Evolutionary conservation across 2,113 vertebrate species (phyloP).

Genomic region (Collichthys lucidus): DNA sequence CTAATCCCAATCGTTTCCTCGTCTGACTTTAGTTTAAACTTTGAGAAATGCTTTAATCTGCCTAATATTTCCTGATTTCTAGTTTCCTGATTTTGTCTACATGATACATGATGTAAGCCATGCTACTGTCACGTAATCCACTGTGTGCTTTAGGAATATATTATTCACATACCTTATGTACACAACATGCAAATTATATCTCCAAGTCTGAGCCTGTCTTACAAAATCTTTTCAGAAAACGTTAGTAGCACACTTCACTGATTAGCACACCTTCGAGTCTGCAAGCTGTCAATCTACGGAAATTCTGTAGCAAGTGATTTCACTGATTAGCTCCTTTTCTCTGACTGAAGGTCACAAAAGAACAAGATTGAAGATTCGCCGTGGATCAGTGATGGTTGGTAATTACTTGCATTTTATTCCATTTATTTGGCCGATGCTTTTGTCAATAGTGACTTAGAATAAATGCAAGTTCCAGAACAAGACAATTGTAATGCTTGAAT

Average conservation of each 20-base stretch:
- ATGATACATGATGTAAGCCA: background rate
- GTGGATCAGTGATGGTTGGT: background rate
- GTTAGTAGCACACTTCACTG: background rate
- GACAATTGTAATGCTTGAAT: background rate
- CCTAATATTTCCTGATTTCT: background rate
- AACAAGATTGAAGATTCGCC: constrained; percentile 2
- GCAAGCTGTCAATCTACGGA: no score
- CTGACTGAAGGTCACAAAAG: background rate
- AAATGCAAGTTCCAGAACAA: background rate
- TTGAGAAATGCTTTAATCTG: background rate
- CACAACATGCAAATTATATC: background rate
- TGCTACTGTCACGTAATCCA: background rate
- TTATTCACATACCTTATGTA: background rate
- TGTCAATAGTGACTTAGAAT: background rate
- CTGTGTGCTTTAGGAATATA: background rate
- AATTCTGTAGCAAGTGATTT: no score
- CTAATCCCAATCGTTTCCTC: no score
- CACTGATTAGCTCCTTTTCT: no score
- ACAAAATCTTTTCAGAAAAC: background rate
- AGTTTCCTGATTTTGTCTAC: background rate
- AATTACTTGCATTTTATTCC: background rate
- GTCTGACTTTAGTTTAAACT: no score
- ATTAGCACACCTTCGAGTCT: background rate
- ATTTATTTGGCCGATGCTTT: background rate
- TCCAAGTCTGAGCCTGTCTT: background rate